Percentiles rank a stretch among this genome's conserved stretches.
Evolutionary conservation across 2,113 vertebrate genomes (phyloP).

Genomic region (Phyllopteryx taeniolatus): DNA sequence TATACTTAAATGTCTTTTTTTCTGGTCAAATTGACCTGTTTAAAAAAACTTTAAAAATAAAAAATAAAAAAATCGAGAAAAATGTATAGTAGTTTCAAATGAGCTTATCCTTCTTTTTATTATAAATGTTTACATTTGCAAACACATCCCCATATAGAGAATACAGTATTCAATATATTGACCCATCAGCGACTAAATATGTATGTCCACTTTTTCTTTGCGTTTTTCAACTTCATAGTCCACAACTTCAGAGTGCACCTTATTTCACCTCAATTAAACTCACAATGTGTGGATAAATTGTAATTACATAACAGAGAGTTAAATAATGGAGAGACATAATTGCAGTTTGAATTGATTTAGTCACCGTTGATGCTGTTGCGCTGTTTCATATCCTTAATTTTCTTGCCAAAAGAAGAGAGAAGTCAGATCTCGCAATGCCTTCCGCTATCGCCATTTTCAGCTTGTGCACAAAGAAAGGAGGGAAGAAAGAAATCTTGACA

Average conservation of each 20-base stretch:
- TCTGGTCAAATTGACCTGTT: background rate
- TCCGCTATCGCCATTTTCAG: conserved; percentile 46
- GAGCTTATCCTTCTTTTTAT: no score
- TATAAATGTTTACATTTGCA: background rate
- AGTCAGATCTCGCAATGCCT: conserved; percentile 51
- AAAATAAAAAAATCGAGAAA: no score
- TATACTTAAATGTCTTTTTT: background rate
- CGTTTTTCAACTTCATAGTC: background rate
- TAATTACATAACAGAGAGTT: background rate
- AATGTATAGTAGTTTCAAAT: no score
- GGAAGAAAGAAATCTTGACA: conserved; percentile 16
- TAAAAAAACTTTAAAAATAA: no score
- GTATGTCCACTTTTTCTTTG: background rate
- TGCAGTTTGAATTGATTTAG: conserved; percentile 29
- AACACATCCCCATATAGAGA: background rate
- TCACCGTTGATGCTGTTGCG: conserved; percentile 40
- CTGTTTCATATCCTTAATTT: conserved; percentile 40
- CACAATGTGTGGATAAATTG: background rate
- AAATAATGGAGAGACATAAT: conserved; percentile 31
- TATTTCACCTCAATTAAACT: background rate
- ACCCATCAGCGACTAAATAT: background rate
- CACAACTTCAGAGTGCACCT: background rate
- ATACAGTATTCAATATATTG: background rate
- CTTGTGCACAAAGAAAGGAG: conserved; percentile 30
- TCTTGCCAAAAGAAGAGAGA: conserved; percentile 47